Evolutionary conservation across 2,113 vertebrate species (phyloP).

Genomic region (Spilogale gracilis): DNA sequence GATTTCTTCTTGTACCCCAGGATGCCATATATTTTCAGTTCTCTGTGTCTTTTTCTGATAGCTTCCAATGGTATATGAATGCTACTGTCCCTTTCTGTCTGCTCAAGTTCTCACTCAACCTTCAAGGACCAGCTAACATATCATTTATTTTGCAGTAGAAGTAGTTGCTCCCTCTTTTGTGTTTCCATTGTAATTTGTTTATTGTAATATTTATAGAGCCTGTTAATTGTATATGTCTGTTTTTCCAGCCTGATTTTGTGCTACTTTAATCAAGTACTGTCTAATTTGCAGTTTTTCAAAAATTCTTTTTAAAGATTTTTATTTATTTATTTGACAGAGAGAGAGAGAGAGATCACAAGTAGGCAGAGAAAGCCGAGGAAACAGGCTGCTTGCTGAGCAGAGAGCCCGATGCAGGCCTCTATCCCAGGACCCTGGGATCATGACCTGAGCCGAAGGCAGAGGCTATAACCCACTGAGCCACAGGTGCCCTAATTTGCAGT

Average conservation of each 20-base stretch:
- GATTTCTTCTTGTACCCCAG: neutral
- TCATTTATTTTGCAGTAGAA: constrained; percentile 11
- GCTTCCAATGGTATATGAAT: neutral
- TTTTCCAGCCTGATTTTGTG: neutral
- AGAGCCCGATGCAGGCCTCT: too few relatives aligned
- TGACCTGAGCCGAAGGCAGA: too few relatives aligned
- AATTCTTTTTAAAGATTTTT: too few relatives aligned
- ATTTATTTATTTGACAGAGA: too few relatives aligned
- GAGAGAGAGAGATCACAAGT: too few relatives aligned
- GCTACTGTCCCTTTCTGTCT: neutral
- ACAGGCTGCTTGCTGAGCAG: too few relatives aligned
- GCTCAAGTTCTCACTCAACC: neutral
- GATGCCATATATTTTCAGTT: neutral
- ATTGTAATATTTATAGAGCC: neutral
- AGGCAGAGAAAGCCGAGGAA: too few relatives aligned
- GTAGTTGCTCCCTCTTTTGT: neutral
- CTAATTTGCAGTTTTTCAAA: neutral
- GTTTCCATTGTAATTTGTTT: neutral
- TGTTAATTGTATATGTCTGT: neutral
- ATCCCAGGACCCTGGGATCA: too few relatives aligned
- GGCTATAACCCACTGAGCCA: too few relatives aligned
- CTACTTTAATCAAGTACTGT: neutral
- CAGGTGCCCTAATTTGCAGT: neutral
- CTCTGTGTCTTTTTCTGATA: neutral
- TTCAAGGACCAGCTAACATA: neutral